Evolutionary conservation across 1,140 invertebrate species (phyloP).

Genomic region (Macrobrachium rosenbergii): DNA sequence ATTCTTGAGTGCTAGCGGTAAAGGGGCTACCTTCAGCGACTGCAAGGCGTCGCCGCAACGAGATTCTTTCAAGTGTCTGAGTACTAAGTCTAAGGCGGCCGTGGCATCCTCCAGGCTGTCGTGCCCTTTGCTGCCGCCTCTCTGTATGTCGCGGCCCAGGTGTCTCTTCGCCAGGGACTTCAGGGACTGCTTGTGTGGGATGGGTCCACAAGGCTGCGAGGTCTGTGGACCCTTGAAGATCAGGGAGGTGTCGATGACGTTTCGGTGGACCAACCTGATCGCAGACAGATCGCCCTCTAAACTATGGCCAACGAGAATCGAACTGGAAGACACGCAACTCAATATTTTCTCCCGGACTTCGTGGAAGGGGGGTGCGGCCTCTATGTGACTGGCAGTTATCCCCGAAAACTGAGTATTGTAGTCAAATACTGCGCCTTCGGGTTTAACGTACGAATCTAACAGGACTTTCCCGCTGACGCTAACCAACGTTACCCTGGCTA

Average conservation of each 20-base stretch:
- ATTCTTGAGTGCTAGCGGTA: conserved; percentile 52
- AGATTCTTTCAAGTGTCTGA: conserved; percentile 69
- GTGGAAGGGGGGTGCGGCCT: conserved; percentile 69
- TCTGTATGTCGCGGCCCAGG: conserved; percentile 85
- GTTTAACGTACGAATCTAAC: conserved; percentile 85
- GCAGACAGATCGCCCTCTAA: conserved; percentile 76
- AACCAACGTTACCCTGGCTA: conserved; percentile 87
- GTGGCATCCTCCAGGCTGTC: conserved; percentile 91
- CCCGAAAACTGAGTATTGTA: conserved; percentile 82
- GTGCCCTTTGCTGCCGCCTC: conserved; percentile 77
- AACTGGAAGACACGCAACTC: conserved; percentile 71
- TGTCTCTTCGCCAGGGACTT: conserved; percentile 79
- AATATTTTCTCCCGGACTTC: conserved; percentile 73
- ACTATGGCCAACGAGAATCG: conserved; percentile 76
- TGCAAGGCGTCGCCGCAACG: conserved; percentile 1
- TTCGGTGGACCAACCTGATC: conserved; percentile 84
- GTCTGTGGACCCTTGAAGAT: conserved; percentile 76
- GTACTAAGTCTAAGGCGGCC: conserved; percentile 85
- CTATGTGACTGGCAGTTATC: conserved; percentile 68
- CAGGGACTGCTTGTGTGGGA: conserved; percentile 83
- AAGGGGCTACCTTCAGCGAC: conserved; percentile 30
- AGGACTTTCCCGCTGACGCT: conserved; percentile 78
- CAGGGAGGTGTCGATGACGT: conserved; percentile 92
- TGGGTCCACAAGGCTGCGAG: conserved; percentile 82
- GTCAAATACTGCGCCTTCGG: conserved; percentile 83